These are phyloP conservation scores for Caenorhabditis sulstoni DNA, from an alignment of 2,888 invertebrate species.

Conservation along the genomic window DNA sequence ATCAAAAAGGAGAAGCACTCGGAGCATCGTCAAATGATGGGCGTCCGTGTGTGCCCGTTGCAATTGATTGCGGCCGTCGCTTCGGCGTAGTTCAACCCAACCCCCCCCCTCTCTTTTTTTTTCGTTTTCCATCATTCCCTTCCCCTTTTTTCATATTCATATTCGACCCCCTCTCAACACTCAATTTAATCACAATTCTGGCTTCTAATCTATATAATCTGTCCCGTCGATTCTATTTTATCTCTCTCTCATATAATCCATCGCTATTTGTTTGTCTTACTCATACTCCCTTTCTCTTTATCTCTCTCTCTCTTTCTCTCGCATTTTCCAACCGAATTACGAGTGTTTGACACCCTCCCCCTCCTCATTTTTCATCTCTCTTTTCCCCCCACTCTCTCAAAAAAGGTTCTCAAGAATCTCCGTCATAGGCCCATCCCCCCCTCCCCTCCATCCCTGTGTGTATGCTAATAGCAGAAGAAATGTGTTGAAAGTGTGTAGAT, in stretches of 20 bases:
- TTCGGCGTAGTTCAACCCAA: constrained; percentile 59
- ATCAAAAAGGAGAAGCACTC: neutral
- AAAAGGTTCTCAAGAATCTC: neutral
- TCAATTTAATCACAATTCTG: constrained; percentile 52
- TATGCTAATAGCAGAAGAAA: no score
- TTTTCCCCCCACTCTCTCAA: no score
- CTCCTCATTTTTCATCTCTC: neutral
- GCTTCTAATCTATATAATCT: constrained; percentile 27
- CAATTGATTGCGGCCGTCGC: constrained; percentile 71
- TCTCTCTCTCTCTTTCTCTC: constrained; percentile 28
- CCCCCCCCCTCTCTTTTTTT: constrained; percentile 4
- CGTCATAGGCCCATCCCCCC: no score
- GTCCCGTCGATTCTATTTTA: neutral
- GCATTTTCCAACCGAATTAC: constrained; percentile 33
- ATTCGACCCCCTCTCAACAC: constrained; percentile 29
- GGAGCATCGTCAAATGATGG: constrained; percentile 14
- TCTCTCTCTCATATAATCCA: constrained; percentile 3
- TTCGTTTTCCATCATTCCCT: no score
- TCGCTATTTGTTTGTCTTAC: constrained; percentile 6
- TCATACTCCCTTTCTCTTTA: constrained; percentile 60
- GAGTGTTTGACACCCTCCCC: constrained; percentile 6
- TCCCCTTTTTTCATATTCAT: constrained; percentile 11
- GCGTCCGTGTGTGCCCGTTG: constrained; percentile 69
- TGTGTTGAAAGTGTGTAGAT: constrained; percentile 22
- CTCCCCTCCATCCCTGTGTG: constrained; percentile 15